Base-by-base conservation (phyloP, 1,140 invertebrate species). In the Proales similis region DNA sequence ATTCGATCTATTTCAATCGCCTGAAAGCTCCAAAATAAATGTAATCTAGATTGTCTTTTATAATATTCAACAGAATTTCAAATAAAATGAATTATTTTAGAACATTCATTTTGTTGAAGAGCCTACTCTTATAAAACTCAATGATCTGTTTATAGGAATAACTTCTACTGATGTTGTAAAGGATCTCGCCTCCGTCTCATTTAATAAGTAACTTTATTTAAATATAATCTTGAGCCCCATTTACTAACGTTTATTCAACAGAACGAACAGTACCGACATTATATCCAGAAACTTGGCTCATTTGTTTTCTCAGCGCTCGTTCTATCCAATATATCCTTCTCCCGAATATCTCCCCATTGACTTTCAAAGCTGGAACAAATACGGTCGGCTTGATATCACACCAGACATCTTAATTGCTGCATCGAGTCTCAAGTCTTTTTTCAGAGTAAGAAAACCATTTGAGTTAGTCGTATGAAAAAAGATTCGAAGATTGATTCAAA, bases 281-380 rank as follows among this genome's bases (percentile, higher is more conserved):
- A 14, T 57, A 26, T 22, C 51, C 4, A 42, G 51, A 57, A 57
- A 57, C 32, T 57, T 57, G 39, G 51, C 45, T 19, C 51, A 57
- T 57, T 30, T 57, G 36, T 20, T 57, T 3, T 27, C n/a, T 42
- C 51, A 57, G 32, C 29, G 32, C 17, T 57, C 51, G 30, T 57
- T 57, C 17, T 57, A 57, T 57, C 51, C 51, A 24, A 57, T 57
- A 29, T 57, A 57, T 57, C 51, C 51, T 0, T 42, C 51, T 29
- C 51, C 51, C 19, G 51, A 57, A 19, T 26, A 57, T 42, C 24
- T 57, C 9, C 45, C 36, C 14, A 42, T 57, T 26, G 51, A 57
- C 12, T 57, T 14, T 20, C 36, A 57, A 57, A 42, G 36, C 20
- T 57, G 51, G 51, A 42, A 42, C 20, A 57, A 57, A 42, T 42